These are phyloP conservation scores for Chiroxiphia lanceolata DNA, from an alignment of 2,797 vertebrate genomes.

Conservation along the genomic window DNA sequence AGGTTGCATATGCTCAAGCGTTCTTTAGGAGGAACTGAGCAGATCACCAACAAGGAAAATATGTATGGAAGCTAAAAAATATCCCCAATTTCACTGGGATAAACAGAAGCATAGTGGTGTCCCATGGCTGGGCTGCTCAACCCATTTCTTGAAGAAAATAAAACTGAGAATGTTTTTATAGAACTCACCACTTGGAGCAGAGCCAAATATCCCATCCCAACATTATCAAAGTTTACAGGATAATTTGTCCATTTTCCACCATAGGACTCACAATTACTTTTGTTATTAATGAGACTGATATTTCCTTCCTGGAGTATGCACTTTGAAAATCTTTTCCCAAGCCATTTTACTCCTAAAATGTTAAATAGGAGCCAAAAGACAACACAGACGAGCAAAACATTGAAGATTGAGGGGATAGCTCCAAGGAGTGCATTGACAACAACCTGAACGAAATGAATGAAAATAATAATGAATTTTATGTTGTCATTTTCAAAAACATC, in stretches of 20 bases:
- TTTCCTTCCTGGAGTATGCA: background rate
- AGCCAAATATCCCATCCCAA: conserved; percentile 75
- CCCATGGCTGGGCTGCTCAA: background rate
- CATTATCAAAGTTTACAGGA: conserved; percentile 74
- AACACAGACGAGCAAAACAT: conserved; percentile 77
- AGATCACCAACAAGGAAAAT: background rate
- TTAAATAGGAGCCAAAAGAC: conserved; percentile 81
- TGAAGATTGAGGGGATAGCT: conserved; percentile 77
- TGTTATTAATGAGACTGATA: background rate
- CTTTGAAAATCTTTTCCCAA: conserved; percentile 67
- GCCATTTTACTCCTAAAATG: conserved; percentile 70
- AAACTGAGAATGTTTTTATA: background rate
- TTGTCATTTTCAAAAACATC: background rate
- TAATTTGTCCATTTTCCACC: conserved; percentile 21
- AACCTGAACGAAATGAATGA: conserved; percentile 55
- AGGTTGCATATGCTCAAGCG: background rate
- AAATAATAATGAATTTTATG: background rate
- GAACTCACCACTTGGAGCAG: conserved; percentile 78
- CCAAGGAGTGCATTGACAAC: conserved; percentile 76
- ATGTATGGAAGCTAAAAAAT: background rate
- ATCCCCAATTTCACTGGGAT: background rate
- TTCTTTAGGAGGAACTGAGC: background rate
- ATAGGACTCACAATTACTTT: fast-evolving
- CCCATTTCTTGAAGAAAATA: background rate
- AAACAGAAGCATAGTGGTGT: background rate